Evolutionary conservation across 1,140 invertebrate genomes (phyloP), one percentile per base, ranked within the genome.

Genomic region (Andrena cerasifolii): DNA sequence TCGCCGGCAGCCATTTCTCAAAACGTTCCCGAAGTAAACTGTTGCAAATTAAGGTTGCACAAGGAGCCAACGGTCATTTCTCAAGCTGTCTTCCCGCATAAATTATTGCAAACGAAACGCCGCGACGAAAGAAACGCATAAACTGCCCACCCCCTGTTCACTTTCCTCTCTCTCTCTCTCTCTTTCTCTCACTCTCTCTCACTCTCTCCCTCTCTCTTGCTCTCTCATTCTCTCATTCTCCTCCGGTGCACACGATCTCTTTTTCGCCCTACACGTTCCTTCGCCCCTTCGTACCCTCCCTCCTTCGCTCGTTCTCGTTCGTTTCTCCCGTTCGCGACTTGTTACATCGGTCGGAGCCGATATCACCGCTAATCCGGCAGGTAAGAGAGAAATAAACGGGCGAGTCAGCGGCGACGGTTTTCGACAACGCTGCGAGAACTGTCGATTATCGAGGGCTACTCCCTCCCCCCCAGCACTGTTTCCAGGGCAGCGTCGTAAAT

Each of bases 41-140:
- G 89, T 91, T 91, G 90, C 90, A 91, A 91, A 90, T 90, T 89
- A 90, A 90, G 89, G 87, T 90, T 90, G 88, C 88, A 88, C 90
- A 89, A 88, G 89, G 85, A 90, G 90, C 89, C 85, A 87, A 82
- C 81, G 88, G 84, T 90, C 90, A 91, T 91, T 91, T 91, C 89
- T 91, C 90, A 90, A 90, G 85, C 89, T 91, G 90, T 91, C 90
- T 88, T 87, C 86, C 78, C 83, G 89, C 88, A 89, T 90, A 90
- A 91, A 90, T 91, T 91, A 91, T 91, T 91, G 89, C 90, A 90
- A 90, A 90, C 89, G 89, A 90, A 90, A 90, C 81, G 61, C 80
- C 80, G 87, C 88, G 83, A 86, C 86, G 87, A 90, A 91, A 90
- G 89, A 90, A 90, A 90, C 83, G 87, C 88, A 89, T 89, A 89